Base-by-base conservation (phyloP, 2,113 vertebrate genomes). In the Pyxicephalus adspersus region DNA sequence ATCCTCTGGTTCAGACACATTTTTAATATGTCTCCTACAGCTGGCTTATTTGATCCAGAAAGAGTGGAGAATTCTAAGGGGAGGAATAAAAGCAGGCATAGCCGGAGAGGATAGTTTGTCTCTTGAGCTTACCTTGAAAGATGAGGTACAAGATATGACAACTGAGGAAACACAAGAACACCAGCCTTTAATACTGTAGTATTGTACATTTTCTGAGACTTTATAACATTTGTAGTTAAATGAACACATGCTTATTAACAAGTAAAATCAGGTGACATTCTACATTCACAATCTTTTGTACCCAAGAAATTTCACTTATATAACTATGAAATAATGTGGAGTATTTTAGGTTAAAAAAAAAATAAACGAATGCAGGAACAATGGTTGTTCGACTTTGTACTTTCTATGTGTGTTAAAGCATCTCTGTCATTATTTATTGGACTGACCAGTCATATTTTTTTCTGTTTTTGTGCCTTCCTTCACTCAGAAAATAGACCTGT, bases 11-110 rank as follows among this genome's bases (percentile, higher is more conserved):
- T 90, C 87, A 86, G 88, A 86, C 88, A 85, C 90, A 88, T 84
- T 88, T 89, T 89, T 89, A 81, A 88, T 86, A 91, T 90, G 85
- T 89, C 89, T 87, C 86, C 88, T 89, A 89, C 85, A 84, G 89
- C 88, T 83, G 28, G 80, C 89, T 86, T 54, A 84, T 92, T 90
- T 87, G 86, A 89, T 84, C 84, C 57, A 80, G 78, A 71, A 72
- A 80, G 57, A 67, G 60, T 38, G 18, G 23, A 85, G 67, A 80
- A 71, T 57, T 80, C 67, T 72, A 71, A 29, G 45, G 67, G 45
- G 57, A 80, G 34, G 64, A 64, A 80, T 72, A 71, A 72, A 72
- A 71, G 58, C 78, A 80, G 38, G 38, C 78, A 67, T 80, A 61
- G 77, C 75, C 75, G 45, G 75, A 77, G 75, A 64, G 75, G 45